phyloP scores from a whole-genome alignment of 2,797 vertebrate species.

The Sitta carolinensis region DNA sequence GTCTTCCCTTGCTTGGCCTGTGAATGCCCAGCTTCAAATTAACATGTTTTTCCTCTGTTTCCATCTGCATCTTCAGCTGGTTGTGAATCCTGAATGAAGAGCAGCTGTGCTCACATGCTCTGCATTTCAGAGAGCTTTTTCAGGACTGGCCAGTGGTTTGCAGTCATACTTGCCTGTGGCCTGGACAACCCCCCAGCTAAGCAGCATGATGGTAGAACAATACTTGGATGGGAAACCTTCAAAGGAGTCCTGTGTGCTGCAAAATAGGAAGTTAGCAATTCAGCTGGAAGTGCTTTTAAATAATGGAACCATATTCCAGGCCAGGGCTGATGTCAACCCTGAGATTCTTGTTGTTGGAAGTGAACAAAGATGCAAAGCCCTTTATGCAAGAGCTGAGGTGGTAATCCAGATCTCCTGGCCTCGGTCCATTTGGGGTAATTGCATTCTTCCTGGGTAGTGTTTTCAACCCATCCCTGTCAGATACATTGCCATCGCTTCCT shows the following conservation, averaged over 20 bases:
- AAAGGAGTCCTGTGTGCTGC: neutral
- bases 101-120: neutral
- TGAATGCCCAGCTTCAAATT: neutral
- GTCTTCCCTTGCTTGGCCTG: neutral
- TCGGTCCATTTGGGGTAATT: neutral
- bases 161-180: neutral
- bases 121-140: slow-evolving; percentile 11
- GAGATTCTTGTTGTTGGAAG: neutral
- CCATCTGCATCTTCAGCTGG: neutral
- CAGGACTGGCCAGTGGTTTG: neutral
- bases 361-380: neutral
- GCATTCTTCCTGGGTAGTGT: neutral
- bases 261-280: neutral
- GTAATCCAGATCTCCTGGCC: slow-evolving; percentile 14
- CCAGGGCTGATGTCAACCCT: neutral
- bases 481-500: neutral
- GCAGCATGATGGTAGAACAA: neutral
- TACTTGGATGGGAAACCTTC: neutral
- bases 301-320: accelerated
- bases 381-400: slow-evolving; percentile 23
- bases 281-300: neutral
- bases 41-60: slow-evolving; percentile 3
- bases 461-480: neutral
- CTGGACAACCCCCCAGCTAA: neutral
- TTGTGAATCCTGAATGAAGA: slow-evolving; percentile 11